These are phyloP conservation scores for Manis pentadactyla DNA, from an alignment of 2,797 vertebrate species.

Conservation along the genomic window DNA sequence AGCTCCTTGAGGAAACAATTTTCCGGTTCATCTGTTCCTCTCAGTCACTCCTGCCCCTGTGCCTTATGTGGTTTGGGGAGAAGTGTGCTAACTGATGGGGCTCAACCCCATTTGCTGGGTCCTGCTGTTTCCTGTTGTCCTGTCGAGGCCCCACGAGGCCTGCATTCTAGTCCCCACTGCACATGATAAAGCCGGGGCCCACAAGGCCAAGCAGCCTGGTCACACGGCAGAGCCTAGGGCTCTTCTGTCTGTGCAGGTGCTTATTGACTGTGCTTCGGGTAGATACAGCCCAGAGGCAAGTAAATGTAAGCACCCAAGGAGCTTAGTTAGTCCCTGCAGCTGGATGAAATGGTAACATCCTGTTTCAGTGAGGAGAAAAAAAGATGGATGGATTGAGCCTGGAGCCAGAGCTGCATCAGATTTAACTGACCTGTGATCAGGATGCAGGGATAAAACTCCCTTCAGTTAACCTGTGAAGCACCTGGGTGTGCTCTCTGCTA, in stretches of 20 bases:
- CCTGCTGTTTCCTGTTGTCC: not conserved
- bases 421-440: not conserved
- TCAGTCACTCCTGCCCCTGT: fast-evolving
- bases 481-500: not conserved
- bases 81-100: not conserved
- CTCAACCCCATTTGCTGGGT: not conserved
- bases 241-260: not conserved
- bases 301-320: not conserved
- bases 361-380: not conserved
- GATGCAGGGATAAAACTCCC: not conserved
- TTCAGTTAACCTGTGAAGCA: not conserved
- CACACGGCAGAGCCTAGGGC: no score
- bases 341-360: not conserved
- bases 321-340: not conserved
- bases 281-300: not conserved
- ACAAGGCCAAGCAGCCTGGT: not conserved
- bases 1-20: not conserved
- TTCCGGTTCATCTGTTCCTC: not conserved
- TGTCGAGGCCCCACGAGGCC: not conserved
- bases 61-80: no score
- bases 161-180: not conserved
- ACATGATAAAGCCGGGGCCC: not conserved
- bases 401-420: not conserved
- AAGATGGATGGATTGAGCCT: not conserved
- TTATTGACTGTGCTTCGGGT: not conserved